Evolutionary conservation across 2,113 vertebrate species (phyloP).

Genomic region (Xyrauchen texanus): DNA sequence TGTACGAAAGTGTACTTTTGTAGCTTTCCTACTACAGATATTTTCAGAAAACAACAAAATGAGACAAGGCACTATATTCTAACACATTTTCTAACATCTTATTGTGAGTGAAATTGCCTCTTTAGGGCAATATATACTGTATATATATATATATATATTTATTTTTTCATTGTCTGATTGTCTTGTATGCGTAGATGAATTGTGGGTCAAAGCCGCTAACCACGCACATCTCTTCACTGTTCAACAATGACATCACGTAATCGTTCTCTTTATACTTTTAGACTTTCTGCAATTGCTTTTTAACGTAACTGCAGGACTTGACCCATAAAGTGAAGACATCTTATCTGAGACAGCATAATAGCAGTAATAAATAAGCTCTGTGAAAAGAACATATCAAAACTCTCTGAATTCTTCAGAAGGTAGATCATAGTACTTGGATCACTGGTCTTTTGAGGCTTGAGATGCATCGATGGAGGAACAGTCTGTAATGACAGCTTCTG

Average conservation of each 20-base stretch:
- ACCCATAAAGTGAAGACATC: constrained; percentile 39
- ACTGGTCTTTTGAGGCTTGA: constrained; percentile 17
- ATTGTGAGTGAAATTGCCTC: neutral
- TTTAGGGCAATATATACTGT: constrained; percentile 38
- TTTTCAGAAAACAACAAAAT: neutral
- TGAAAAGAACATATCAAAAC: constrained; percentile 7
- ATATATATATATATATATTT: too few species aligned
- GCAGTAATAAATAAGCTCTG: neutral
- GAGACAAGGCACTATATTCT: too few species aligned
- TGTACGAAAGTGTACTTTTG: too few species aligned
- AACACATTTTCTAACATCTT: neutral
- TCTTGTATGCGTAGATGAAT: constrained; percentile 16
- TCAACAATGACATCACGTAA: constrained; percentile 55
- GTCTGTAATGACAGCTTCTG: constrained; percentile 4
- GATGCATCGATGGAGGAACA: neutral
- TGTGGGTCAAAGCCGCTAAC: constrained; percentile 32
- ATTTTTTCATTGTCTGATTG: constrained; percentile 10
- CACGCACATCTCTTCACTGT: constrained; percentile 54
- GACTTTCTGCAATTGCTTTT: constrained; percentile 55
- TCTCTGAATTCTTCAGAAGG: neutral
- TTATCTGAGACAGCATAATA: constrained; percentile 9
- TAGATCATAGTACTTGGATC: constrained; percentile 10
- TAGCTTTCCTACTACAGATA: neutral
- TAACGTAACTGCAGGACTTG: constrained; percentile 28
- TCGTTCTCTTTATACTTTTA: constrained; percentile 38